Evolutionary conservation across 2,797 vertebrate species (phyloP).

Genomic region (Pipistrellus pipistrellus): DNA sequence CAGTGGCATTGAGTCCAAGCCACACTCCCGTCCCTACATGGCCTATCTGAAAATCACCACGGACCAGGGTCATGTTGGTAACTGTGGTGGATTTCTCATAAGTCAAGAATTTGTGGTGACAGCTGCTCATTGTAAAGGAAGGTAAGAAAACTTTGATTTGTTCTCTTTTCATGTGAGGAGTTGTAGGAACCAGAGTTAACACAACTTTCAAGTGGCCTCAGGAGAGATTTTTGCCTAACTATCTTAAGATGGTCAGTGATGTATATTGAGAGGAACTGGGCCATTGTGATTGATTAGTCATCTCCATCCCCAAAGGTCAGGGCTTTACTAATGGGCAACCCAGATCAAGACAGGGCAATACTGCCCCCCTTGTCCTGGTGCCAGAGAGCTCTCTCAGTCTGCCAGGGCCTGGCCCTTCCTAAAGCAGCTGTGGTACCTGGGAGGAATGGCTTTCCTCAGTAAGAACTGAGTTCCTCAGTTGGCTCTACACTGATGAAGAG

Average conservation of each 20-base stretch:
- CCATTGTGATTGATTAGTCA: neutral
- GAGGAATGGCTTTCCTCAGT: neutral
- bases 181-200: neutral
- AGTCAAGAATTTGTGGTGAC: slow-evolving; percentile 72
- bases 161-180: neutral
- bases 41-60: slow-evolving; percentile 35
- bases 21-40: slow-evolving; percentile 67
- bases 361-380: neutral
- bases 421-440: too few relatives aligned
- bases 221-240: neutral
- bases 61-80: accelerated
- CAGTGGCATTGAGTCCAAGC: neutral
- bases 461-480: neutral
- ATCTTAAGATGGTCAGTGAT: neutral
- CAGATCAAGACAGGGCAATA: neutral
- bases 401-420: neutral
- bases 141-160: neutral
- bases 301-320: neutral
- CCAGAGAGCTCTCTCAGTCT: neutral
- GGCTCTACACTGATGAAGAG: neutral
- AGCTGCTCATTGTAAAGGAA: slow-evolving; percentile 68
- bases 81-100: slow-evolving; percentile 68
- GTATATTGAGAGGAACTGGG: neutral
- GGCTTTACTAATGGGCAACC: neutral
- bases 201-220: neutral